Base-by-base conservation (phyloP, 92 coral and sea anemone species). In the Meandrina meandrites region DNA sequence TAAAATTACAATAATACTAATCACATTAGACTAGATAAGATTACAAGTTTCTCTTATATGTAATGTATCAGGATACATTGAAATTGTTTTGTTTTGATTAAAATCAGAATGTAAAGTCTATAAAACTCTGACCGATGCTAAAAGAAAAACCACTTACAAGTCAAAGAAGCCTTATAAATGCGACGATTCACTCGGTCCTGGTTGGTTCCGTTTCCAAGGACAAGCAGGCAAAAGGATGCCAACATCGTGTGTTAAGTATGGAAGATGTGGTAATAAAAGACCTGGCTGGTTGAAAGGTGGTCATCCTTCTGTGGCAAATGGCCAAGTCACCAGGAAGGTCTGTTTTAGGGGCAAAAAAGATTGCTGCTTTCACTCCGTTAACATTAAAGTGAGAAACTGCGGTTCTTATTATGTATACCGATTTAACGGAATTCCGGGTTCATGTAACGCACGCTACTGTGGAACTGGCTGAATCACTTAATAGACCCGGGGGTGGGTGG, bases 281-380 rank as follows among this genome's bases (percentile, higher is more conserved):
- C 79, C 79, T 13, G 79, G 79, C 6, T 75, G 79, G 79, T 11
- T 75, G 56, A 45, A 75, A 11, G 79, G 79, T 11, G 79, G 31
- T 45, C 79, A 75, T 45, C 79, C 79, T 12, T 16, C 53, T 35
- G 58, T 24, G 31, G 56, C 18, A 21, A 58, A 75, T 21, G 79
- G 79, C 31, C 21, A 15, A 42, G 79, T 75, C 5, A 42, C 30
- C 6, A 21, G 58, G 27, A 24, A 75, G 31, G 79, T 75, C 1
- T 42, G 57, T 18, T 75, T 75, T 15, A 4, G 56, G 2, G 10
- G 11, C 19, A 2, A 3, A 8, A 12, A 11, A 57, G 34, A 42
- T 2, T 75, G 79, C 32, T 75, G 57, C 10, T 0, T 22, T 0
- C 6, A 11, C 17, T 22, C 15, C 1, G 11, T 1, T 8, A 21